Evolutionary conservation across 1,140 invertebrate genomes (phyloP).

Genomic region (Calephelis nemesis): DNA sequence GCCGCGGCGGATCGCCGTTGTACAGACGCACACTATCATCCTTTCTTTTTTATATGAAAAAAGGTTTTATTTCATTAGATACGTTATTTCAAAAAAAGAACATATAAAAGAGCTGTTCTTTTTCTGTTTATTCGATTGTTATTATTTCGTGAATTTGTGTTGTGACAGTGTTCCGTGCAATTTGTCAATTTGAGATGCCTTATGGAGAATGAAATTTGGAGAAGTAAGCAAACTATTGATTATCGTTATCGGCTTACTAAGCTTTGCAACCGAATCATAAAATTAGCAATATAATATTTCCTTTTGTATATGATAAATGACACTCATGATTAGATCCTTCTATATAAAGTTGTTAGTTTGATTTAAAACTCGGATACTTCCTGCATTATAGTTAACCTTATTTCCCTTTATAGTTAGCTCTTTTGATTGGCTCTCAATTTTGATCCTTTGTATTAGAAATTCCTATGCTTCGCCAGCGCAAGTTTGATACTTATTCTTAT

Average conservation of each 20-base stretch:
- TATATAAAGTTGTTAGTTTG: too few relatives aligned
- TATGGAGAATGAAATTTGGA: conserved; percentile 25
- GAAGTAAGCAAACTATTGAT: conserved; percentile 27
- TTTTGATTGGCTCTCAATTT: too few relatives aligned
- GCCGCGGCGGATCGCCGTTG: conserved; percentile 52
- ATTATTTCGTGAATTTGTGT: conserved; percentile 8
- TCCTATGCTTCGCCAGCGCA: too few relatives aligned
- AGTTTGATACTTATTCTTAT: too few relatives aligned
- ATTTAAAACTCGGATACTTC: too few relatives aligned
- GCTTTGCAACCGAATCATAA: background rate
- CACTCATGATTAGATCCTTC: too few relatives aligned
- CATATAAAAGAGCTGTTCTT: background rate
- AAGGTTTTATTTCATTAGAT: conserved; percentile 3
- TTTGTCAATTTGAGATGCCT: conserved; percentile 29
- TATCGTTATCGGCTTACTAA: conserved; percentile 24
- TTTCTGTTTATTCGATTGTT: background rate
- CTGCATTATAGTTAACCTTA: too few relatives aligned
- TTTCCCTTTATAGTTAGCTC: too few relatives aligned
- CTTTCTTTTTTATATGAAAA: background rate
- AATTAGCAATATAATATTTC: too few relatives aligned
- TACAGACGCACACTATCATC: conserved; percentile 34
- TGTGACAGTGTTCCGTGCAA: conserved; percentile 18
- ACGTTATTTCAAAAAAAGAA: conserved; percentile 11
- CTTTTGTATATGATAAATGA: too few relatives aligned
- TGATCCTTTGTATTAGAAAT: too few relatives aligned